Base-by-base conservation (phyloP, 2,888 invertebrate genomes). In the Drosophila sordidapex region DNA sequence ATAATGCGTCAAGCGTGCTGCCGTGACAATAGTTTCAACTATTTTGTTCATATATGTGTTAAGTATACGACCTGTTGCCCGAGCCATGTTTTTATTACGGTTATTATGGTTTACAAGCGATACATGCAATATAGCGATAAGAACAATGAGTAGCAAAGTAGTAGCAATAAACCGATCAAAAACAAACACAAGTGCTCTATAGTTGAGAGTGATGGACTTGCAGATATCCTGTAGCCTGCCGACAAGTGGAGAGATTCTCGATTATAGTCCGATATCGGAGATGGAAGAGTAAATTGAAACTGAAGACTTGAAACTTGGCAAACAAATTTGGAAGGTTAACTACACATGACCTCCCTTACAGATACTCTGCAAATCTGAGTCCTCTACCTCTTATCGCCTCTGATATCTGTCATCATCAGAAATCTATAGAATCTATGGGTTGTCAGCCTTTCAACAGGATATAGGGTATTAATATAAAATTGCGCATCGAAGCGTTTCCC, bases 31-130 rank as follows among this genome's bases (percentile, higher is more conserved):
- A 62, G 70, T 60, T 51, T 59, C 57, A 61, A 57, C 51, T 56
- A 78, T 71, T 51, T 25, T n/a, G 13, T 38, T 29, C 27, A 27
- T n/a, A 74, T 38, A 1, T 13, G 51, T 40, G n/a, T 27, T 57
- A 81, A 27, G 59, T 53, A 75, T 81, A 36, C 82, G 67, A 84
- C 76, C 76, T 76, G 87, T 67, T 76, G 67, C 67, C 69, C 68
- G 33, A 63, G 15, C 57, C 70, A 35, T 53, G 35, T 61, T 57
- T 46, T 27, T 2, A 33, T 33, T 33, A 11, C 33, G 33, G 33
- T 33, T 25, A 38, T 46, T 25, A 15, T 46, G 48, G 35, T 53
- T 76, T 76, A 72, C 72, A 67, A 46, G 63, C 67, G 56, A 38
- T n/a, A 56, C 61, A 74, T 70, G 53, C 35, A 40, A 29, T 15